Base-by-base conservation (phyloP, 1,140 invertebrate genomes). In the Phocides pigmalion region DNA sequence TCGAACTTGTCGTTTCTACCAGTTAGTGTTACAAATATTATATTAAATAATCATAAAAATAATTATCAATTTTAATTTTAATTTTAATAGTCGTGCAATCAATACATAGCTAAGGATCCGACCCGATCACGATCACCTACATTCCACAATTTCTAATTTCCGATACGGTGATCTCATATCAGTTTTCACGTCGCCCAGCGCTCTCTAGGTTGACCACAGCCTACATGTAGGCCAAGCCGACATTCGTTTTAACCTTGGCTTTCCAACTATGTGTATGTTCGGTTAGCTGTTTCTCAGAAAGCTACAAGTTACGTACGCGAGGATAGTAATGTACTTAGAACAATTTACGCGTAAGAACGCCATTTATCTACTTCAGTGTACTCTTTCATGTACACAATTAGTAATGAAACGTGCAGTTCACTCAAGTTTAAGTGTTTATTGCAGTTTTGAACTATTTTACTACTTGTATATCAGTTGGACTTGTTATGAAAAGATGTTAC, bases 61-160 rank as follows among this genome's bases (percentile, higher is more conserved):
- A n/a, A n/a, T n/a, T n/a, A n/a, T n/a, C n/a, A n/a, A n/a, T 11
- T 32, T 11, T 32, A 11, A 32, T 32, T 11, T 32, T 32, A 32
- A 0, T 32, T 4, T n/a, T 32, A 32, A 1, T 32, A 32, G 25
- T 28, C 28, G 46, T 49, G n/a, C n/a, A n/a, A n/a, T 47, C 4
- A 11, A 49, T 25, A 32, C 2, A 25, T 16, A 28, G 11, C 41
- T 35, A 12, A 56, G 28, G 28, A 37, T 61, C 56, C 56, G 42
- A 39, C n/a, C 20, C 22, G 56, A 61, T 61, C 56, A 20, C 42
- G 56, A 61, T 47, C 56, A 35, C 42, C 56, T 61, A 61, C 56
- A 61, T 61, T 61, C 56, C 17, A 61, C 56, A 61, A 61, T 61
- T 61, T 61, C 56, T 61, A 61, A 61, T 61, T 61, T 61, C 56